These are phyloP conservation scores for Anneissia japonica DNA, from an alignment of 35 echinoderm and acorn worm species.

Conservation along the genomic window DNA sequence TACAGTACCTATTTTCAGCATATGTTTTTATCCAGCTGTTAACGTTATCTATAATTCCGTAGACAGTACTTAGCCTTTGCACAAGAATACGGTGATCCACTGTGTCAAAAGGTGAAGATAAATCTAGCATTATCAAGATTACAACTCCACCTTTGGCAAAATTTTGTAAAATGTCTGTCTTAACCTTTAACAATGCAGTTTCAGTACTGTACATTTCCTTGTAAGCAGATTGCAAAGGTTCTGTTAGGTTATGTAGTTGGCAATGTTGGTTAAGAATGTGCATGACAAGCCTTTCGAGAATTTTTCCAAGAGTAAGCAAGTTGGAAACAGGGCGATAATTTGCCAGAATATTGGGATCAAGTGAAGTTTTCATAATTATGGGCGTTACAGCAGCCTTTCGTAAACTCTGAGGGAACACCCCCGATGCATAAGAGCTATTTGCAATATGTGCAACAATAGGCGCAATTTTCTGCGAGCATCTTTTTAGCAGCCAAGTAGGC, in stretches of 20 bases:
- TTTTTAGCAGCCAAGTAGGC: slow-evolving; percentile 50
- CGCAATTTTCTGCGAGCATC: not conserved
- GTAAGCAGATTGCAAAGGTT: slow-evolving; percentile 37
- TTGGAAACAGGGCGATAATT: slow-evolving; percentile 59
- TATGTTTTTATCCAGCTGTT: no score
- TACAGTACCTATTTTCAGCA: no score
- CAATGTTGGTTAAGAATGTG: slow-evolving; percentile 11
- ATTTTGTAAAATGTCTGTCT: slow-evolving; percentile 5
- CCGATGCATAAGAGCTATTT: slow-evolving; percentile 28
- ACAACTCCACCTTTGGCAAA: not conserved
- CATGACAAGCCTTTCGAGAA: slow-evolving; percentile 12
- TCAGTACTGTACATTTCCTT: slow-evolving; percentile 26
- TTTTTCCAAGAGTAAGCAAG: not conserved
- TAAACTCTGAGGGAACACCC: slow-evolving; percentile 24
- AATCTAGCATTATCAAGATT: not conserved
- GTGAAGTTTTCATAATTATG: slow-evolving; percentile 31
- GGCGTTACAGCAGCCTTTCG: slow-evolving; percentile 29
- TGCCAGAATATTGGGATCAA: not conserved
- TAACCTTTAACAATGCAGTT: slow-evolving; percentile 31
- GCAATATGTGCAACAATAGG: slow-evolving; percentile 42
- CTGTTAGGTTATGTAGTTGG: not conserved
- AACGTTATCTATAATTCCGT: no score
- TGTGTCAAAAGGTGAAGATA: slow-evolving; percentile 4
- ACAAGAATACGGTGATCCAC: not conserved
- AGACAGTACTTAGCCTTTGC: no score